phyloP scores from a whole-genome alignment of 2,888 invertebrate genomes.

The Tenthredo notha region DNA sequence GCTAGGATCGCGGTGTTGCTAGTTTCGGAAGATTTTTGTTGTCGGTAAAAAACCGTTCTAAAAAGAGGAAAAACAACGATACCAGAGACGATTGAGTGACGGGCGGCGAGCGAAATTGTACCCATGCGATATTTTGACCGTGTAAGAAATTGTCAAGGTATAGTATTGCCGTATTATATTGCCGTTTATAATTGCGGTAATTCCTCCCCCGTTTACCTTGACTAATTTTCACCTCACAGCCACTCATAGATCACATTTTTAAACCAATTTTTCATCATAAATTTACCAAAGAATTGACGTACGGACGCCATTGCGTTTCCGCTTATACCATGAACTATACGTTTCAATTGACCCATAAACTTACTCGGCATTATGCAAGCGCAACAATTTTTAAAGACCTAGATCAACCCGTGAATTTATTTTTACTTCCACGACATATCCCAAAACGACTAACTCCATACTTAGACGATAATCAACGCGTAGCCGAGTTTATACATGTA shows the following conservation, averaged over 20 bases:
- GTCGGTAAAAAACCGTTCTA: not conserved
- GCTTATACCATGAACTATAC: slow-evolving; percentile 48
- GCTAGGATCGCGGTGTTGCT: not conserved
- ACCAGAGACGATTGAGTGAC: slow-evolving; percentile 38
- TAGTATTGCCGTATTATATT: not conserved
- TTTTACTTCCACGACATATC: not conserved
- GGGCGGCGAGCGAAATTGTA: slow-evolving; percentile 39
- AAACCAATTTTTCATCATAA: slow-evolving; percentile 62
- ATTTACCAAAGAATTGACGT: slow-evolving; percentile 62
- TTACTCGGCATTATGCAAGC: slow-evolving; percentile 35
- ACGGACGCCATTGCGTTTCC: slow-evolving; percentile 70
- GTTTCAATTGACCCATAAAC: slow-evolving; percentile 43
- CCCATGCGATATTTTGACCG: slow-evolving; percentile 45
- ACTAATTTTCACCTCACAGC: slow-evolving; percentile 54
- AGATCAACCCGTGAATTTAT: not conserved
- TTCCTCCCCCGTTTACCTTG: slow-evolving; percentile 59
- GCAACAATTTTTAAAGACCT: slow-evolving; percentile 18
- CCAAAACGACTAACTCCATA: slow-evolving; percentile 30
- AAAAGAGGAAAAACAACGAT: slow-evolving; percentile 29
- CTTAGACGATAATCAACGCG: slow-evolving; percentile 33
- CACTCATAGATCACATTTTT: slow-evolving; percentile 68
- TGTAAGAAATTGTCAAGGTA: not conserved
- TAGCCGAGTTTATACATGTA: not conserved
- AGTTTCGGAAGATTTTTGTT: not conserved
- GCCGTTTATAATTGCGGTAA: not conserved